Base-by-base conservation (phyloP, 2,888 invertebrate species). In the Didymodactylos carnosus region DNA sequence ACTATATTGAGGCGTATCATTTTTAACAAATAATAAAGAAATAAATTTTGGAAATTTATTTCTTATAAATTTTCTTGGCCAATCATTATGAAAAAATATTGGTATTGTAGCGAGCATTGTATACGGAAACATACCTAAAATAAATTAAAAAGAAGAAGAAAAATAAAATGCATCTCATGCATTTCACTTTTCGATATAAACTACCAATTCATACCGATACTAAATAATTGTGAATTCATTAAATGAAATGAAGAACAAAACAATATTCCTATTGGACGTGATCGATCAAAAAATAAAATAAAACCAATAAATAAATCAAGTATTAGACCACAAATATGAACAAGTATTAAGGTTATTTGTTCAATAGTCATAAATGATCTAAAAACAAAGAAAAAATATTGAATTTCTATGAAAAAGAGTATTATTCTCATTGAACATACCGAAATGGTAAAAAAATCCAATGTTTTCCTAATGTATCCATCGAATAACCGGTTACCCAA, bases 111-210 rank as follows among this genome's bases (percentile, higher is more conserved):
- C 90, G 70, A 94, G 81, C 82, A 93, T 92, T 0, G 91, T 90
- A 87, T 91, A 94, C 0, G 94, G 92, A 83, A 93, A 93, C 92
- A 92, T 91, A 40, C 92, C 92, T 89, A 80, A 49, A 85, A 85
- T 10, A 39, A 53, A 69, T 27, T 53, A 35, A 8, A 51, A 75
- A n/a, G n/a, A n/a, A n/a, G n/a, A n/a, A n/a, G 25, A 19, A 46
- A 35, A 14, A 29, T 16, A 19, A 72, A 40, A 40, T 6, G 23
- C 10, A 29, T 29, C 13, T 27, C n/a, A 13, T 11, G n/a, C 8
- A 14, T 16, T 13, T 8, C 27, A 25, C 16, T 71, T 74, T 77
- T n/a, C n/a, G n/a, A n/a, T n/a, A n/a, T n/a, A n/a, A n/a, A n/a
- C n/a, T n/a, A n/a, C n/a, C n/a, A n/a, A n/a, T n/a, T n/a, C n/a